These are phyloP conservation scores for Antennarius striatus DNA, from an alignment of 2,113 vertebrate species.

Conservation along the genomic window DNA sequence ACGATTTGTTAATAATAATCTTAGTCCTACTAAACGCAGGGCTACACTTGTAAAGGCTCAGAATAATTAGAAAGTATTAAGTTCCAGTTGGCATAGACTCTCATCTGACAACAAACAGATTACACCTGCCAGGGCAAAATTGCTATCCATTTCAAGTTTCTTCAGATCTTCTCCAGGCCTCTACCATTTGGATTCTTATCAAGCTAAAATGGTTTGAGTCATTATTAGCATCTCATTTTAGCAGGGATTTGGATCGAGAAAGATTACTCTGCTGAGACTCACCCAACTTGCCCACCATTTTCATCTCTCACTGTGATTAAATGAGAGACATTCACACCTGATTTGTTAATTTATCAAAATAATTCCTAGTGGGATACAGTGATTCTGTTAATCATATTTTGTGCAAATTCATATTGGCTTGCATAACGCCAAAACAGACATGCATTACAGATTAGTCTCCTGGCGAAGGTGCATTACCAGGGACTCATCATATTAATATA, in stretches of 20 bases:
- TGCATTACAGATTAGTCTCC: constrained; percentile 61
- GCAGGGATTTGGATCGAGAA: constrained; percentile 52
- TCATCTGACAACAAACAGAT: constrained; percentile 30
- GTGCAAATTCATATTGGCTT: constrained; percentile 60
- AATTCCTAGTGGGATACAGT: constrained; percentile 55
- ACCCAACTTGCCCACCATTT: constrained; percentile 39
- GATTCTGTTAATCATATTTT: constrained; percentile 72
- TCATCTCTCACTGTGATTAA: constrained; percentile 69
- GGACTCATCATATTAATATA: constrained; percentile 50
- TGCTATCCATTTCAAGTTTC: constrained; percentile 22
- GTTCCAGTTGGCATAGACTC: constrained; percentile 14
- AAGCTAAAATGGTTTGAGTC: constrained; percentile 27
- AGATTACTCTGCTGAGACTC: constrained; percentile 60
- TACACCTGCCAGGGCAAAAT: constrained; percentile 15
- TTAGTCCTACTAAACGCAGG: no score
- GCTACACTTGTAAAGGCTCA: constrained; percentile 16
- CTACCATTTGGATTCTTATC: constrained; percentile 45
- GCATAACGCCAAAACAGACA: constrained; percentile 60
- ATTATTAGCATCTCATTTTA: constrained; percentile 35
- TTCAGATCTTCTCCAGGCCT: constrained; percentile 31
- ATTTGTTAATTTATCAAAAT: constrained; percentile 77
- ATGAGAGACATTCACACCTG: constrained; percentile 65
- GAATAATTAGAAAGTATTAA: constrained; percentile 27
- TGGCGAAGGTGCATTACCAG: constrained; percentile 48
- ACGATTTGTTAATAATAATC: no score